A percentile compares a stretch with the other conserved stretches of the same genome.
phyloP scores from a whole-genome alignment of 2,888 invertebrate genomes.

The Sialis lutaria region DNA sequence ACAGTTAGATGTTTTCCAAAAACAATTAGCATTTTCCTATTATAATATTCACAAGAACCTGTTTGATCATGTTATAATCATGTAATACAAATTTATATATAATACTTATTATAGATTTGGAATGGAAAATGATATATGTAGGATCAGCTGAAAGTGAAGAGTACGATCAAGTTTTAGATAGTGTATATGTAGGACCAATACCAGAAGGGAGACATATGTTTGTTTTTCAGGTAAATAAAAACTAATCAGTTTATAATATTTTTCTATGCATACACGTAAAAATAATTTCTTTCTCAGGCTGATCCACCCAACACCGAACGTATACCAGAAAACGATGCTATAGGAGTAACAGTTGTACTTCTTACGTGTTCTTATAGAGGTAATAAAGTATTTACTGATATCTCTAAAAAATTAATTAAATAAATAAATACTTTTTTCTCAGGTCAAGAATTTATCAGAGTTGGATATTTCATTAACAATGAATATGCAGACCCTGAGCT shows the following conservation, averaged over 20 bases:
- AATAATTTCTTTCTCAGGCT: slow-evolving; percentile 40
- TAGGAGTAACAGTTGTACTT: slow-evolving; percentile 96
- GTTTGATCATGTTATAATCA: slow-evolving; percentile 13
- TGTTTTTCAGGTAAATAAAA: slow-evolving; percentile 58
- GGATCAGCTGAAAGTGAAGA: slow-evolving; percentile 96
- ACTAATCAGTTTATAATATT: not conserved
- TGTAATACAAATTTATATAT: too few relatives aligned
- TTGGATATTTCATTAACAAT: slow-evolving; percentile 97
- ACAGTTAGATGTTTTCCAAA: not conserved
- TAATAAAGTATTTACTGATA: not conserved
- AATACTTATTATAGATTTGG: slow-evolving; percentile 50
- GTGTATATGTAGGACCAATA: slow-evolving; percentile 94
- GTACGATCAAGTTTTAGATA: slow-evolving; percentile 91
- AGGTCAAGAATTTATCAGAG: slow-evolving; percentile 87
- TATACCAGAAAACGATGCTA: slow-evolving; percentile 89
- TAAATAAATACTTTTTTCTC: not conserved
- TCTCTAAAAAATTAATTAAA: not conserved
- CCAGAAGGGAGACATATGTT: slow-evolving; percentile 94
- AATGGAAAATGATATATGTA: slow-evolving; percentile 99
- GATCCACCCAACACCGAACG: slow-evolving; percentile 86
- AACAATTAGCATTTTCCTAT: not conserved
- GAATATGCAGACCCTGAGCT: slow-evolving; percentile 89
- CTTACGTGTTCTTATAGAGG: slow-evolving; percentile 81
- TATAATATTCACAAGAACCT: slow-evolving; percentile 1
- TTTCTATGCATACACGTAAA: slow-evolving; percentile 1